Evolutionary conservation across 2,888 invertebrate genomes (phyloP).

Genomic region (Iselma pallidipennis): DNA sequence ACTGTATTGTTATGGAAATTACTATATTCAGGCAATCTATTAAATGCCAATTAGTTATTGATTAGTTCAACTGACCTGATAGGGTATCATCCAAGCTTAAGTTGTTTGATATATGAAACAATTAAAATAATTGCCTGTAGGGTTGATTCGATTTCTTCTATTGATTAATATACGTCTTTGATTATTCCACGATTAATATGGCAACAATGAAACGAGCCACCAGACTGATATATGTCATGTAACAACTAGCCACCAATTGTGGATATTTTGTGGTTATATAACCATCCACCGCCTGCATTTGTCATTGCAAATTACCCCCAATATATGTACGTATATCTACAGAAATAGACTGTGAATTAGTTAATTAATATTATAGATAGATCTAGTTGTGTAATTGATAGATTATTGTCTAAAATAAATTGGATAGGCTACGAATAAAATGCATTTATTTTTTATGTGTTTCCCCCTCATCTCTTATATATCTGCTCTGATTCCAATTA

Average conservation of each 20-base stretch:
- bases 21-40: no score
- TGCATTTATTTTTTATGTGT: no score
- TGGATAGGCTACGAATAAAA: no score
- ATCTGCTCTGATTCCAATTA: slow-evolving; percentile 1
- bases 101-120: neutral
- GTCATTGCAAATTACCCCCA: neutral
- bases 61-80: neutral
- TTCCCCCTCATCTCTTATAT: no score
- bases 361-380: no score
- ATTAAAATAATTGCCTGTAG: neutral
- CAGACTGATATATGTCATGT: neutral
- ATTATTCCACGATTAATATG: no score
- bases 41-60: no score
- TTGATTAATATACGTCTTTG: neutral
- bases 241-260: neutral
- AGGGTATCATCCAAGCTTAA: neutral
- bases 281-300: neutral
- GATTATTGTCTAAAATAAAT: neutral
- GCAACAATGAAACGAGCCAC: neutral
- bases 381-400: no score
- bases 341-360: neutral
- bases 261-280: neutral
- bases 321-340: no score
- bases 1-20: neutral
- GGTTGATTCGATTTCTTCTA: neutral